Evolutionary conservation across 2,797 vertebrate genomes (phyloP), one percentile per base, ranked within the genome.

Genomic region (Crenuchus spilurus): DNA sequence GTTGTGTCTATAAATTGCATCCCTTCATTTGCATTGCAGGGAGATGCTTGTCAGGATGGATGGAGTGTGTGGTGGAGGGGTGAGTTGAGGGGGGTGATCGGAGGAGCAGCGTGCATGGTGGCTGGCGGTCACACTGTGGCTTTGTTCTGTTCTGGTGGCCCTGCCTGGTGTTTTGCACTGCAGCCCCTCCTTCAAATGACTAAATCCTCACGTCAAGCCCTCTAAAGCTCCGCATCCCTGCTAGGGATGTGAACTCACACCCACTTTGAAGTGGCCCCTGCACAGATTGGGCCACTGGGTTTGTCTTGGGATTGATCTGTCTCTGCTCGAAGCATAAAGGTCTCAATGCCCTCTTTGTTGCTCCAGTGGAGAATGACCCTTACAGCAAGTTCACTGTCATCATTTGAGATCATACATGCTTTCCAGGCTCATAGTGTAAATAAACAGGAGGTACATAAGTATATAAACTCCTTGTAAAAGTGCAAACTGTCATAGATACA

Each of bases 251-350:
- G 84, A 87, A 87, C 87, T 88, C 89, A 88, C 88, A 86, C 84
- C 86, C 28, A n/a, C 91, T 91, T 91, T 92, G 88, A 93, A 90
- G 88, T 91, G 86, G 88, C 86, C 87, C 83, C 84, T 77, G 86
- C 84, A 84, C 83, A 63, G 63, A 85, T 86, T 86, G 82, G 86
- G 89, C 88, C 87, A 86, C 89, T 83, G 84, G 82, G 86, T 82
- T 85, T 87, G 85, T 88, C 87, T 86, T 86, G 80, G 84, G 87
- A 88, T 89, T 87, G 89, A 88, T 89, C 84, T 78, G 76, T 85
- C 86, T 87, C 80, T 54, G 13, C 64, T 84, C 79, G 70, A 83
- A 83, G 86, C 86, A 84, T 84, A 81, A 87, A 88, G 85, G 87
- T 91, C 82, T 79, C 72, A 30, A 66, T 78, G 75, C 67, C 66